Evolutionary conservation across 2,888 invertebrate genomes (phyloP).

Genomic region (Zele albiditarsus): DNA sequence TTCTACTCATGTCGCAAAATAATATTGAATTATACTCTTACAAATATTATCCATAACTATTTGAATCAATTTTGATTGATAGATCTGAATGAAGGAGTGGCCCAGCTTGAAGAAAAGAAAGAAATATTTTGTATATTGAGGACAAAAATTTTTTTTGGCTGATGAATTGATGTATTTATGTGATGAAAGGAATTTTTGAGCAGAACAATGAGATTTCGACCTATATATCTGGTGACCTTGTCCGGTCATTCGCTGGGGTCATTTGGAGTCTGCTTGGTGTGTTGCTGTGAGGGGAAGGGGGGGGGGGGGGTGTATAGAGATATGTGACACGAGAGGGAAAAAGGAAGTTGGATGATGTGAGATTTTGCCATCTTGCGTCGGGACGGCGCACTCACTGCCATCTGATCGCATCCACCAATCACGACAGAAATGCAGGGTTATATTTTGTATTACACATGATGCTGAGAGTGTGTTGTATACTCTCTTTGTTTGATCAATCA

Average conservation of each 20-base stretch:
- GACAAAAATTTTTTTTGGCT: background rate
- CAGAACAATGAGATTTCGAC: constrained; percentile 33
- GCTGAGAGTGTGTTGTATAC: constrained; percentile 35
- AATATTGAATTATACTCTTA: background rate
- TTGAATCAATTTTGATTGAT: too few species aligned
- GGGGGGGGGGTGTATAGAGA: background rate
- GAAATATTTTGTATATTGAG: background rate
- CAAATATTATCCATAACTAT: background rate
- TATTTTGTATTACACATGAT: constrained; percentile 36
- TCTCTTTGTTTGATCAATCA: constrained; percentile 42
- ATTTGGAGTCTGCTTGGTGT: constrained; percentile 5
- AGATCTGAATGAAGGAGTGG: too few species aligned
- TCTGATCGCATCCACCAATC: constrained; percentile 44
- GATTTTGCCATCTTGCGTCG: constrained; percentile 54
- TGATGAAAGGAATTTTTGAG: background rate
- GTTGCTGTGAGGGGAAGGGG: constrained; percentile 19
- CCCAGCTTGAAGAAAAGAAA: background rate
- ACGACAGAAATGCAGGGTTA: constrained; percentile 32
- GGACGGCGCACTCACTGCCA: constrained; percentile 49
- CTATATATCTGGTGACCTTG: constrained; percentile 49
- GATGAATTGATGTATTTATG: background rate
- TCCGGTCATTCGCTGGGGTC: constrained; percentile 36
- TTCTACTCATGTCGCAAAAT: constrained; percentile 20
- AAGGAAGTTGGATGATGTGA: constrained; percentile 17
- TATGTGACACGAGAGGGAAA: constrained; percentile 4